These are phyloP conservation scores for Parazoanthus atlanticus DNA, from an alignment of 92 coral and sea anemone genomes.

Conservation along the genomic window DNA sequence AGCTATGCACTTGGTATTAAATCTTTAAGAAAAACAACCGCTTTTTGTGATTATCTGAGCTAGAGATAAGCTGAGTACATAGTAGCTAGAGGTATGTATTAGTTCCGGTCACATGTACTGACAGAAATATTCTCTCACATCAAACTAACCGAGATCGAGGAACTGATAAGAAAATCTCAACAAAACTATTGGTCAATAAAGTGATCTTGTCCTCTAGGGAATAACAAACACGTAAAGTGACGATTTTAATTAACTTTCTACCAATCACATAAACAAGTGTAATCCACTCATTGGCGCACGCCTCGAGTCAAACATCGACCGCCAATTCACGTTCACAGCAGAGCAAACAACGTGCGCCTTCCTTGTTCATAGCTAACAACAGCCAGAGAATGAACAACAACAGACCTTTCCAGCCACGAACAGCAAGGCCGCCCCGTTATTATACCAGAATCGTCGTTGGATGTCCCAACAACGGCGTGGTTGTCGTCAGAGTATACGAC, in stretches of 20 bases:
- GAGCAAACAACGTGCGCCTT: not conserved
- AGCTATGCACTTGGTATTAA: not conserved
- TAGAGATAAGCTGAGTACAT: not conserved
- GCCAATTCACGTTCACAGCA: not conserved
- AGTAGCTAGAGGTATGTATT: not conserved
- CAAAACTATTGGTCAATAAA: not conserved
- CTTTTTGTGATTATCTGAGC: not conserved
- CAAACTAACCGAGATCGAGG: not conserved
- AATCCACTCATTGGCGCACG: not conserved
- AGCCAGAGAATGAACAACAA: not conserved
- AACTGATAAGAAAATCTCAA: not conserved
- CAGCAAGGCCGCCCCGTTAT: conserved; percentile 15
- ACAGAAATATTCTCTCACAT: not conserved
- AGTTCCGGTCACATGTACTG: not conserved
- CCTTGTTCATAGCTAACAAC: not conserved
- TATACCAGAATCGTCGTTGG: conserved; percentile 45
- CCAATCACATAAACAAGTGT: not conserved
- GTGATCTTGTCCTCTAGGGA: not conserved
- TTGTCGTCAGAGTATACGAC: conserved; percentile 40
- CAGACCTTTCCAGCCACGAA: not conserved
- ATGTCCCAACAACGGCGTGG: conserved; percentile 47
- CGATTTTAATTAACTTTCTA: not conserved
- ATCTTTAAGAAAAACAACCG: not conserved
- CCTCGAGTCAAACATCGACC: not conserved
- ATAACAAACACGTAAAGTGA: not conserved